Conservation (phyloP, 1,140 invertebrate genomes). For the Lepidurus couesii region DNA sequence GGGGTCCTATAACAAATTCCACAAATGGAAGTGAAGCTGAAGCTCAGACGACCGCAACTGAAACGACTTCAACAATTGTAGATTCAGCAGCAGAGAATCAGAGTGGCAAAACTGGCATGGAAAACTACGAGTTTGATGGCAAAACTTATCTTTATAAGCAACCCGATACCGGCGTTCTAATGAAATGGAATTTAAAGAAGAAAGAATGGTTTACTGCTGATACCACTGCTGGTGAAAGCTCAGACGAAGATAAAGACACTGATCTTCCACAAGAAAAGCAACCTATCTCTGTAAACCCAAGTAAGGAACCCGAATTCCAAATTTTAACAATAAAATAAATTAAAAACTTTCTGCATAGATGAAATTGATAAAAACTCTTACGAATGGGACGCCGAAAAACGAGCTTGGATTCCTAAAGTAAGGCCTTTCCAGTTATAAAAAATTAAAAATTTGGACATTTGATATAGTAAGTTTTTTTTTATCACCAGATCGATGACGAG, state of each 20-base stretch:
- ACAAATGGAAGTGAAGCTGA: slow-evolving; percentile 23
- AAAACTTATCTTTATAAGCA: slow-evolving; percentile 50
- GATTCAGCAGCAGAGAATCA: slow-evolving; percentile 36
- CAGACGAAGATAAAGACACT: slow-evolving; percentile 45
- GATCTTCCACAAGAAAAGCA: slow-evolving; percentile 40
- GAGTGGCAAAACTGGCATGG: slow-evolving; percentile 34
- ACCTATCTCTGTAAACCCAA: slow-evolving; percentile 40
- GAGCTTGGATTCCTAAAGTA: slow-evolving; percentile 92
- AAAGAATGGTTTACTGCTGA: slow-evolving; percentile 54
- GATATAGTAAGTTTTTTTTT: too few relatives aligned
- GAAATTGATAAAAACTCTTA: slow-evolving; percentile 75
- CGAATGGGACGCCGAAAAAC: slow-evolving; percentile 84
- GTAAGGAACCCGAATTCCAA: slow-evolving; percentile 44
- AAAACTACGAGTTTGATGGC: slow-evolving; percentile 51
- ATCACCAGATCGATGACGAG: slow-evolving; percentile 78
- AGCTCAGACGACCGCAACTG: slow-evolving; percentile 33
- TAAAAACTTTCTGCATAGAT: slow-evolving; percentile 76
- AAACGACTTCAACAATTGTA: slow-evolving; percentile 35
- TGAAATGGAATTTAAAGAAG: slow-evolving; percentile 46
- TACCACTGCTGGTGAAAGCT: slow-evolving; percentile 31
- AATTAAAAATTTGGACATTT: too few relatives aligned
- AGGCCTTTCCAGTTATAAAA: background rate
- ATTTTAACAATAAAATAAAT: slow-evolving; percentile 60
- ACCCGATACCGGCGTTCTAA: slow-evolving; percentile 41
- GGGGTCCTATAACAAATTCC: slow-evolving; percentile 44